These are phyloP conservation scores for Morinoia aosen DNA, from an alignment of 2,888 invertebrate species.

Conservation along the genomic window DNA sequence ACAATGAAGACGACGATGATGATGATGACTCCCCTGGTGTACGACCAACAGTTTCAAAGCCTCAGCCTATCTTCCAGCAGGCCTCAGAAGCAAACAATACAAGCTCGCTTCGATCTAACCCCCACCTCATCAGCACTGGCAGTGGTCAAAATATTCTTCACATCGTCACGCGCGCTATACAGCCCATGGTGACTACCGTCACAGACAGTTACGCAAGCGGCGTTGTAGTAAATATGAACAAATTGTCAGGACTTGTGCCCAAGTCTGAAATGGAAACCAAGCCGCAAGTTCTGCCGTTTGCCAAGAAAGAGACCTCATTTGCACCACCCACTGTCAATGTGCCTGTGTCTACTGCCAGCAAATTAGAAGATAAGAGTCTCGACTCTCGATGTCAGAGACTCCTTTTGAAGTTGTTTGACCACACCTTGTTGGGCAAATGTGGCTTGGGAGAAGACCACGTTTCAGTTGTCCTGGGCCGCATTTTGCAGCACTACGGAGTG, in stretches of 20 bases:
- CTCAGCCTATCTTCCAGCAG: conserved; percentile 47
- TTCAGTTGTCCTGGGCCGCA: conserved; percentile 64
- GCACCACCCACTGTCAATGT: conserved; percentile 30
- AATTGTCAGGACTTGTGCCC: conserved; percentile 64
- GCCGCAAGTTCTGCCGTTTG: background rate
- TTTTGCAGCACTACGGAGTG: conserved; percentile 67
- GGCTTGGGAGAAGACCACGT: conserved; percentile 66
- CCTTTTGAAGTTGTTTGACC: conserved; percentile 63
- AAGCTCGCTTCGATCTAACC: too few species aligned
- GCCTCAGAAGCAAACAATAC: background rate
- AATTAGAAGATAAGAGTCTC: conserved; percentile 57
- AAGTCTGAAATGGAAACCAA: conserved; percentile 43
- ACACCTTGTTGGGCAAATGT: conserved; percentile 60
- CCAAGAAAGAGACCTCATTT: background rate
- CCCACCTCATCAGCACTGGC: background rate
- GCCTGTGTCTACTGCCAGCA: conserved; percentile 37
- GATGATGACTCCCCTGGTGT: conserved; percentile 23
- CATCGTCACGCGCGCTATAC: conserved; percentile 63
- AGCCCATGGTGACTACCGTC: conserved; percentile 59
- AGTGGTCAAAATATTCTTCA: conserved; percentile 16
- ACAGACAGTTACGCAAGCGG: conserved; percentile 62
- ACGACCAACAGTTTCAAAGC: conserved; percentile 35
- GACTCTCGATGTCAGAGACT: conserved; percentile 65
- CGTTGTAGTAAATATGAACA: conserved; percentile 66
- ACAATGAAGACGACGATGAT: conserved; percentile 61